Evolutionary conservation across 2,888 invertebrate species (phyloP), one percentile per base, ranked within the genome.

Genomic region (Chydorus sphaericus): DNA sequence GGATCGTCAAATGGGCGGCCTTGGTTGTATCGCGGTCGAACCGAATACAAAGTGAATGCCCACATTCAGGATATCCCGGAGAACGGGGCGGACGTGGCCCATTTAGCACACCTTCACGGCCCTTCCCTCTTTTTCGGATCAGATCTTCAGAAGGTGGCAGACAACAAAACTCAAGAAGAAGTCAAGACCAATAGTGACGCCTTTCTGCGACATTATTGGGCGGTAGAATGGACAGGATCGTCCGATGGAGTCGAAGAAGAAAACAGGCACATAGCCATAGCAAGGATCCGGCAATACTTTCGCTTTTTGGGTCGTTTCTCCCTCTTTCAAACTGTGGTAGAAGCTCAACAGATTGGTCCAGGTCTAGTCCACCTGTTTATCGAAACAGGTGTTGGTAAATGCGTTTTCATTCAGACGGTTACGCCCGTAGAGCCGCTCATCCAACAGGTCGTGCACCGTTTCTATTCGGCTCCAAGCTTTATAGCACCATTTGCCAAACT

Each of bases 61-160:
- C 89, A 89, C 66, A 81, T 88, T 60, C 82, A 85, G 85, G 90
- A 92, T 64, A 84, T 91, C 37, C 88, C 90, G 0, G 91, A 91
- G 67, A 92, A 92, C 64, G 91, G 89, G 0, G 85, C 89, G 0
- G 91, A 92, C 64, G 75, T 84, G 1, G 82, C 84, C 0, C 92
- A 92, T 66, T 73, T 92, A 23, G 77, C 76, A 54, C 80, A 83
- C 0, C 78, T 92, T 0, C 92, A 92, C 62, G 77, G 78, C 0
- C 75, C 80, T 0, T 68, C 71, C 1, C 68, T 78, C 56, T 57
- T 83, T 28, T 73, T 73, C 56, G 75, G 79, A 23, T 55, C 55
- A 23, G 48, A 55, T 14, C 16, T 55, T 14, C 31, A 11, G 10
- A 10, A 11, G n/a, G 37, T 49, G 3, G 18, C 49, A 2, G n/a